These are phyloP conservation scores for Desmophyllum pertusum DNA, from an alignment of 92 coral and sea anemone species.

Conservation along the genomic window DNA sequence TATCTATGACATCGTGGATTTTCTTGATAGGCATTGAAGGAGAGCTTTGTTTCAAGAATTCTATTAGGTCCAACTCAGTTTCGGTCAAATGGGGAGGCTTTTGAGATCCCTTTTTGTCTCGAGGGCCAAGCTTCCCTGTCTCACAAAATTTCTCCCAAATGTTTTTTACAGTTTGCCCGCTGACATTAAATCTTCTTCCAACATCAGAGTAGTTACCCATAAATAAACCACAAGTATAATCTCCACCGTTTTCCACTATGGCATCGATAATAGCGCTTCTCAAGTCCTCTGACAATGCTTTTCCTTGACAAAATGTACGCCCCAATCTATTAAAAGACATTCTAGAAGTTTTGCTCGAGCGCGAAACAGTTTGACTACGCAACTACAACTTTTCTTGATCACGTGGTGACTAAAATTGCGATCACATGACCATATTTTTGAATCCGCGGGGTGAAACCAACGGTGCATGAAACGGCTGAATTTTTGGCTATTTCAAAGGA, in stretches of 20 bases:
- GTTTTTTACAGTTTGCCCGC: conserved; percentile 18
- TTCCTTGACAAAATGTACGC: too few species aligned
- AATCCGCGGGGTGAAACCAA: too few species aligned
- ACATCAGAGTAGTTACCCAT: conserved; percentile 19
- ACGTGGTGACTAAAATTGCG: too few species aligned
- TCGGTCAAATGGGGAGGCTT: conserved; percentile 18
- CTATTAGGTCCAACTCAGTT: conserved; percentile 24
- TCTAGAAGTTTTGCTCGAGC: too few species aligned
- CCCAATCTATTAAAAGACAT: too few species aligned
- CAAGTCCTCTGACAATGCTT: too few species aligned
- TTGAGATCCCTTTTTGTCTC: conserved; percentile 35
- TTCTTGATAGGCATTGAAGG: conserved; percentile 27
- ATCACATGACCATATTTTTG: too few species aligned
- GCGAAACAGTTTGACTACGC: too few species aligned
- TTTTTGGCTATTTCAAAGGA: too few species aligned
- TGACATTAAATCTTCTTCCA: not conserved
- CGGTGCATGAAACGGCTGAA: too few species aligned
- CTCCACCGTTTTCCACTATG: conserved; percentile 1
- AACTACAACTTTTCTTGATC: too few species aligned
- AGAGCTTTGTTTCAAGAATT: not conserved
- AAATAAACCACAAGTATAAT: not conserved
- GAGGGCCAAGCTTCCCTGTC: conserved; percentile 25
- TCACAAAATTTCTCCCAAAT: conserved; percentile 13
- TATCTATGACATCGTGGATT: not conserved
- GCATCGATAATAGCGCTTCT: too few species aligned